Conservation (phyloP, 2,113 vertebrate genomes). For the Sapayoa aenigma region DNA sequence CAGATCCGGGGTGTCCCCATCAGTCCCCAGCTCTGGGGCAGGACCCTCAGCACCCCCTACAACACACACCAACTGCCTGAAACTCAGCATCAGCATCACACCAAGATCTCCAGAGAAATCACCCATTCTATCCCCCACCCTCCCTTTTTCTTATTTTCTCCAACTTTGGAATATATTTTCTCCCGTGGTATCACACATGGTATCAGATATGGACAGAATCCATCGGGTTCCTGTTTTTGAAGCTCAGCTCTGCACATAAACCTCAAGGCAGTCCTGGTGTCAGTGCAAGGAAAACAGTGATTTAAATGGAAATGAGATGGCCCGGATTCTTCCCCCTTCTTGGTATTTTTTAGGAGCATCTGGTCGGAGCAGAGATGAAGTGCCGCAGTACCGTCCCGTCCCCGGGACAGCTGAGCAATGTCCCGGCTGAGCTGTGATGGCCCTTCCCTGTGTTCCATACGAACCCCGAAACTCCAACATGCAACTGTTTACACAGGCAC, state of each 20-base stretch:
- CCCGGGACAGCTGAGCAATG: not conserved
- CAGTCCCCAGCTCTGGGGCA: not conserved
- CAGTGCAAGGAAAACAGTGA: not conserved
- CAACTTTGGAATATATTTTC: not conserved
- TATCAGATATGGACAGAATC: not conserved
- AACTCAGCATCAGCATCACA: not conserved
- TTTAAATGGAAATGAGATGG: not conserved
- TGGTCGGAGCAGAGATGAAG: not conserved
- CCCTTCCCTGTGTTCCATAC: not conserved
- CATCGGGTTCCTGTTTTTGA: not conserved
- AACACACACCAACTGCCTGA: not conserved
- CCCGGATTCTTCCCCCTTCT: not conserved
- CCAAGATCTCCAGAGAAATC: not conserved
- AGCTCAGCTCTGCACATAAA: not conserved
- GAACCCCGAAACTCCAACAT: not conserved
- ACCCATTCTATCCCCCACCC: not conserved
- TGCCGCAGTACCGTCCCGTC: not conserved
- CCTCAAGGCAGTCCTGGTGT: not conserved
- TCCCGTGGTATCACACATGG: not conserved
- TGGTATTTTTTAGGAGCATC: not conserved
- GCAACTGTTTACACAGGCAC: not conserved
- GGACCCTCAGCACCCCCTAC: not conserved
- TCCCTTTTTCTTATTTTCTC: not conserved
- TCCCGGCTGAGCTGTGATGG: not conserved
- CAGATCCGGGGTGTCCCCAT: rapidly evolving